Percentiles rank a stretch among this genome's conserved stretches.
Evolutionary conservation across 2,888 invertebrate genomes (phyloP).

Genomic region (Ctena decussata): DNA sequence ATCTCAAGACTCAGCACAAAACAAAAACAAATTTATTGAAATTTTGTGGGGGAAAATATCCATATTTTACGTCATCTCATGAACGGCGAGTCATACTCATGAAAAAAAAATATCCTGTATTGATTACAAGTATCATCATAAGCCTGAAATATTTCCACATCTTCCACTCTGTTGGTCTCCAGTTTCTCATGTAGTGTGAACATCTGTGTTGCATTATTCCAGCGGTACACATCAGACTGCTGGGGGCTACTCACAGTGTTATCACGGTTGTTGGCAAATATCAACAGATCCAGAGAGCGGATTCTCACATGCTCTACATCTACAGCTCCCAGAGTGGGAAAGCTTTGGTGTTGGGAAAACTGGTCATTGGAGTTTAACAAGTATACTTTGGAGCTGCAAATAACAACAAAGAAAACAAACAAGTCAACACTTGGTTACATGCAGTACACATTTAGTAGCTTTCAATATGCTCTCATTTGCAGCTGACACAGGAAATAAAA

Average conservation of each 20-base stretch:
- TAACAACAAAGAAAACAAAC: too few relatives aligned
- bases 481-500: too few relatives aligned
- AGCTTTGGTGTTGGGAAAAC: constrained; percentile 81
- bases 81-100: too few relatives aligned
- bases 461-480: too few relatives aligned
- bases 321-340: constrained; percentile 80
- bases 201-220: constrained; percentile 73
- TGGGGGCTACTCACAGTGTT: constrained; percentile 76
- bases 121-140: constrained; percentile 74
- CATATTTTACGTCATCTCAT: too few relatives aligned
- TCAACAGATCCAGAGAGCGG: constrained; percentile 72
- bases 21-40: too few relatives aligned
- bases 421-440: too few relatives aligned
- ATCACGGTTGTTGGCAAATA: constrained; percentile 82
- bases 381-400: constrained; percentile 84
- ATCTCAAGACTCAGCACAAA: too few relatives aligned
- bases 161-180: constrained; percentile 71
- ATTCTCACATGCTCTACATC: constrained; percentile 73
- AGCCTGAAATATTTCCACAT: constrained; percentile 67
- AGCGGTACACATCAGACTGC: constrained; percentile 77
- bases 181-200: constrained; percentile 80
- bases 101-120: too few relatives aligned
- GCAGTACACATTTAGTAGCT: too few relatives aligned
- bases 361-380: constrained; percentile 72
- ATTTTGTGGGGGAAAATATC: too few relatives aligned